Evolutionary conservation across 2,113 vertebrate species (phyloP).

Genomic region (Lasiurus borealis): DNA sequence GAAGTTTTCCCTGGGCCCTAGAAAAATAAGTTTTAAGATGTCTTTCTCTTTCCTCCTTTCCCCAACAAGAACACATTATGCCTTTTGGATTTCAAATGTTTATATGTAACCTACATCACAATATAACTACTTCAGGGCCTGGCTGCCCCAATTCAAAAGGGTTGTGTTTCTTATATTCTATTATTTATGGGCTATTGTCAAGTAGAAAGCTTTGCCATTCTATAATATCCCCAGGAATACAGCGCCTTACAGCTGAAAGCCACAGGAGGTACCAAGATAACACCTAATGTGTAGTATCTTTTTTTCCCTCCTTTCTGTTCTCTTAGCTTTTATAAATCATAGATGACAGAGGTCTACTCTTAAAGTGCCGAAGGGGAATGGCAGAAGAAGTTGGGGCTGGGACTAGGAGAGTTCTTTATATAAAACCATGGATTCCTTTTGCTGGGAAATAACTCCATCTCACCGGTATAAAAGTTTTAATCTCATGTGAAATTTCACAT

Average conservation of each 20-base stretch:
- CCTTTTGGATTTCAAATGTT: slow-evolving; percentile 35
- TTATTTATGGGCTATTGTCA: slow-evolving; percentile 67
- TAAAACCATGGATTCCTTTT: not conserved
- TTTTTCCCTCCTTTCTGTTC: not conserved
- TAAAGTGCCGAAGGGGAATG: not conserved
- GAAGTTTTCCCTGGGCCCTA: not conserved
- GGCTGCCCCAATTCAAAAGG: not conserved
- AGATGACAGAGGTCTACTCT: slow-evolving; percentile 3
- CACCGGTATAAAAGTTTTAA: not conserved
- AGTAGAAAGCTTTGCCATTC: slow-evolving; percentile 27
- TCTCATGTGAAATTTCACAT: not conserved
- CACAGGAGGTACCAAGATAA: not conserved
- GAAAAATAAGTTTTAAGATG: not conserved
- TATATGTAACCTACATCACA: slow-evolving; percentile 15
- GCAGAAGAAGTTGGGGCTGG: not conserved
- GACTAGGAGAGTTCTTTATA: not conserved
- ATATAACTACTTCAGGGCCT: not conserved
- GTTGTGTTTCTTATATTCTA: slow-evolving; percentile 38
- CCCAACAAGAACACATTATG: not conserved
- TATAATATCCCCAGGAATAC: slow-evolving; percentile 40
- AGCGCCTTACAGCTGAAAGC: slow-evolving; percentile 11
- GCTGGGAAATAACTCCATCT: not conserved
- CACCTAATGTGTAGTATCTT: not conserved
- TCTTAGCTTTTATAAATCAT: slow-evolving; percentile 51
- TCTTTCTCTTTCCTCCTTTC: accelerated